A percentile compares a stretch with the other conserved stretches of the same genome.
Evolutionary conservation across 1,140 invertebrate genomes (phyloP).

Genomic region (Cydia amplana): DNA sequence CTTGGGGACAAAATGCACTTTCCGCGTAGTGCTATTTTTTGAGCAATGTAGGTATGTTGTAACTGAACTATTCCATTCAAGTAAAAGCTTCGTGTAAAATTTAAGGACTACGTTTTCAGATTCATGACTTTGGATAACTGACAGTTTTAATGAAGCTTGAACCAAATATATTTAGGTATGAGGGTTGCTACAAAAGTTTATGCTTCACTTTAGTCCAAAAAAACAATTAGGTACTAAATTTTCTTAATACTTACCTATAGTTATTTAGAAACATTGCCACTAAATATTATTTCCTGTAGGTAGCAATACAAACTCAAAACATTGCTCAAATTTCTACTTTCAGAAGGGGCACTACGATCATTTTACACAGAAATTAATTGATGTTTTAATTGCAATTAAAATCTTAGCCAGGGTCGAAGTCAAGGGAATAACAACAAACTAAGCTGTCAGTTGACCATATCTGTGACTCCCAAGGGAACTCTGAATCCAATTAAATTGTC

Average conservation of each 20-base stretch:
- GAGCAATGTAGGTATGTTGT: conserved; percentile 9
- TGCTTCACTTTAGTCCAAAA: too few relatives aligned
- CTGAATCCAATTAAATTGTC: conserved; percentile 29
- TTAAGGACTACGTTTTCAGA: too few relatives aligned
- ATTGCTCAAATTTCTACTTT: background rate
- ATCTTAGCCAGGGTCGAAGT: conserved; percentile 23
- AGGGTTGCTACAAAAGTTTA: too few relatives aligned
- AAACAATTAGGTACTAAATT: too few relatives aligned
- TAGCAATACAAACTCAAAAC: background rate
- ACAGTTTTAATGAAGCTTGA: too few relatives aligned
- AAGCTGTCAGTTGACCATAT: conserved; percentile 32
- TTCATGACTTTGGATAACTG: too few relatives aligned
- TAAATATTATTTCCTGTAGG: background rate
- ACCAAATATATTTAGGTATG: too few relatives aligned
- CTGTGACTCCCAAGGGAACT: conserved; percentile 18
- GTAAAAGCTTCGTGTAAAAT: too few relatives aligned
- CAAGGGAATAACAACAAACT: conserved; percentile 31
- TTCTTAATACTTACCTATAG: too few relatives aligned
- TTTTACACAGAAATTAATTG: conserved; percentile 27
- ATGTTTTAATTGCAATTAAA: conserved; percentile 30
- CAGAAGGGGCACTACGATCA: background rate
- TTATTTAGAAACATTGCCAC: too few relatives aligned
- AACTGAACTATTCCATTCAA: background rate
- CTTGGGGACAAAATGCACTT: conserved; percentile 26
- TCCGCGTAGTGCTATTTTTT: conserved; percentile 15